Evolutionary conservation across 2,113 vertebrate species (phyloP), one percentile per base, ranked within the genome.

Genomic region (Felis chaus): DNA sequence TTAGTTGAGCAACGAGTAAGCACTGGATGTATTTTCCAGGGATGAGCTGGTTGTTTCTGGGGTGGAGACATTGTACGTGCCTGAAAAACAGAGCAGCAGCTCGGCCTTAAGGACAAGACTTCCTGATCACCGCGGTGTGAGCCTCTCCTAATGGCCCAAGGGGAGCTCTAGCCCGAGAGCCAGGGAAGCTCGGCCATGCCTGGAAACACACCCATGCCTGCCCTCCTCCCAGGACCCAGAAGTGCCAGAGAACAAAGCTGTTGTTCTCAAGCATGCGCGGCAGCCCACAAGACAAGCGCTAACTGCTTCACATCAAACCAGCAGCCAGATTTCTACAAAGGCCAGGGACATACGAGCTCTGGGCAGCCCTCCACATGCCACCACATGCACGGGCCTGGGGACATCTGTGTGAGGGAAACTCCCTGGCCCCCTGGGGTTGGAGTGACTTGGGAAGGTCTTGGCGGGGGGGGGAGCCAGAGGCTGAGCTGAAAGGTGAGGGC

Each of bases 31-130:
- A 68, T 98, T 98, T 97, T 98, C 99, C 94, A 98, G 25, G 21
- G 98, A 99, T 23, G 98, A 98, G 61, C 53, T 98, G 97, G 98
- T 98, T 55, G 98, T 97, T 89, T 99, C 98, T 14, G 98, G 98
- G 65, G 98, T 98, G 78, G 98, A 99, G 19, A 99, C 98, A 63
- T 98, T 98, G 91, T 99, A 99, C 14, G 98, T 99, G 89, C 98
- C 99, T 99, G 95, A 14, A 97, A 98, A 96, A 91, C 39, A 98
- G 95, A 98, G 21, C 19, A 87, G 36, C 66, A 33, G 15, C 36
- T 96, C 29, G 81, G 91, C 31, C 48, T 36, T 16, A 31, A 10
- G 36, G 71, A 25, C 3, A 25, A n/a, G 5, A 6, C 39, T 15
- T 25, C 9, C 0, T 1, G 19, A 9, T 61, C 36, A 19, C 0